A percentile compares a stretch with the other conserved stretches of the same genome.
Evolutionary conservation across 2,113 vertebrate genomes (phyloP).

Genomic region (Lipophrys pholis): DNA sequence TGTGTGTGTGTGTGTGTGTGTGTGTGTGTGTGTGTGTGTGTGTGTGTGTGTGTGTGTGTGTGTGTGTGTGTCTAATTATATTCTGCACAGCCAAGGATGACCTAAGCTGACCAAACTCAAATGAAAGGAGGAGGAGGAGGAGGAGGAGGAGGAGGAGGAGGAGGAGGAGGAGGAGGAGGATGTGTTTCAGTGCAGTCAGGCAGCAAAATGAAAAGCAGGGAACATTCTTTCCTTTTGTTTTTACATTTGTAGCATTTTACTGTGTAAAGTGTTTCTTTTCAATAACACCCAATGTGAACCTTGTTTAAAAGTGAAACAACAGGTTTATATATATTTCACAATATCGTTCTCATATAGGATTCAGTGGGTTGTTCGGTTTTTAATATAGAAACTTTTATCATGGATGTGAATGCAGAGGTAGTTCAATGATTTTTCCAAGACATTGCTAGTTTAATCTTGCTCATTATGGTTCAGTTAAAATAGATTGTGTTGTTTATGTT

Average conservation of each 20-base stretch:
- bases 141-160: conserved; percentile 14
- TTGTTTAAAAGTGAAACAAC: neutral
- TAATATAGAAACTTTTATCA: no score
- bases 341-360: no score
- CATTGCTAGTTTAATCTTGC: no score
- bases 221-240: conserved; percentile 29
- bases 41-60: conserved; percentile 46
- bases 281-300: neutral
- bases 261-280: no score
- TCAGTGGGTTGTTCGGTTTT: no score
- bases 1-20: conserved; percentile 30
- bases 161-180: conserved; percentile 17
- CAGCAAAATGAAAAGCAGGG: conserved; percentile 37
- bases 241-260: conserved; percentile 20
- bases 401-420: no score
- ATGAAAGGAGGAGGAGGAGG: conserved; percentile 47
- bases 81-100: conserved; percentile 73
- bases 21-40: conserved; percentile 27
- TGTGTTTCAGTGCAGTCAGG: conserved; percentile 34
- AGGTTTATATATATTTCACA: neutral
- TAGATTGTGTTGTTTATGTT: no score
- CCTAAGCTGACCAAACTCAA: conserved; percentile 60
- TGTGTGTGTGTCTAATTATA: conserved; percentile 74
- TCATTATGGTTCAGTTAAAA: no score
- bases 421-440: no score